phyloP scores from a whole-genome alignment of 2,888 invertebrate species.

The Idaea dimidiata region DNA sequence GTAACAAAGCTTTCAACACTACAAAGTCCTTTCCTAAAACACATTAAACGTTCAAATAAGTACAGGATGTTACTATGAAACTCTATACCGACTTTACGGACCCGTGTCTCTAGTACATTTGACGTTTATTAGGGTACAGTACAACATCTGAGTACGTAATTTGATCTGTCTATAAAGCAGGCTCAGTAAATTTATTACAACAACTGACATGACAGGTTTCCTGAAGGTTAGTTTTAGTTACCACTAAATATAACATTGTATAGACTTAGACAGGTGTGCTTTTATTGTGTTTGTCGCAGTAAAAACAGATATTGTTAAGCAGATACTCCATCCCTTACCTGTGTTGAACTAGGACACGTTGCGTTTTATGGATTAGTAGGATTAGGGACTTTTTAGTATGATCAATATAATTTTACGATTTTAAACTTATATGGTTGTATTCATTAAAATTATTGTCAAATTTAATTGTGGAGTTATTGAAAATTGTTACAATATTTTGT shows the following conservation, averaged over 20 bases:
- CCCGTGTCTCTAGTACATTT: conserved; percentile 61
- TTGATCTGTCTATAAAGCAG: conserved; percentile 63
- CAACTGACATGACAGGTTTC: not conserved
- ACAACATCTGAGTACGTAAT: conserved; percentile 54
- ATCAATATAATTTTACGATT: too few species aligned
- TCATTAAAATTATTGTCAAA: too few species aligned
- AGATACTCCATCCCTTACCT: too few species aligned
- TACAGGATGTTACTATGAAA: conserved; percentile 55
- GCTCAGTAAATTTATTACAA: conserved; percentile 49
- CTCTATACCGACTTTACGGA: conserved; percentile 55
- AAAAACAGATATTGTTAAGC: not conserved
- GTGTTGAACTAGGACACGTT: too few species aligned
- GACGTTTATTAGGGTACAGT: conserved; percentile 75
- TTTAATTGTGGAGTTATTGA: too few species aligned
- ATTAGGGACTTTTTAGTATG: too few species aligned
- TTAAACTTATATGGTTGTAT: too few species aligned
- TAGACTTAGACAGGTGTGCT: not conserved
- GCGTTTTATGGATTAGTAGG: too few species aligned
- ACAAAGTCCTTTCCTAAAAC: conserved; percentile 3
- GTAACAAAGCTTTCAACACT: not conserved
- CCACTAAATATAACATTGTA: not conserved
- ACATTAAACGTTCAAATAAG: conserved; percentile 46
- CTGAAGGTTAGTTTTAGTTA: not conserved
- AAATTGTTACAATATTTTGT: too few species aligned
- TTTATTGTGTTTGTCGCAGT: not conserved